Percentiles rank a stretch among this genome's conserved stretches.
These are phyloP conservation scores for Eulithis testata DNA, from an alignment of 2,888 invertebrate species.

Conservation along the genomic window DNA sequence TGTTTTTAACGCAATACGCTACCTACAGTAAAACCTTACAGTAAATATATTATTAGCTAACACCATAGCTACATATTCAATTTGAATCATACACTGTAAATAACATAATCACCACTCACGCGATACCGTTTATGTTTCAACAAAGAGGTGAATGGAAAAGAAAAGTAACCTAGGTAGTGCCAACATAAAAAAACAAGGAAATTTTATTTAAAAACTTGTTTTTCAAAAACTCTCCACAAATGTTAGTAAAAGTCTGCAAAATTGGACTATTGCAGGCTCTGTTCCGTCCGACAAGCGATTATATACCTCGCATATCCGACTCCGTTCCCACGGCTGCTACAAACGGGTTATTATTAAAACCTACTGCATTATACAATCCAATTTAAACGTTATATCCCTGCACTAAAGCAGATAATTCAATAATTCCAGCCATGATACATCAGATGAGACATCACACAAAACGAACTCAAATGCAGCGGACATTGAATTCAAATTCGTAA, in stretches of 20 bases:
- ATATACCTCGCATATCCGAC: slow-evolving; percentile 83
- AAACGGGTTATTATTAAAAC: slow-evolving; percentile 84
- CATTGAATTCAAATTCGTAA: slow-evolving; percentile 60
- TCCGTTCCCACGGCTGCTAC: slow-evolving; percentile 81
- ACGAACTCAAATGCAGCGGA: slow-evolving; percentile 60
- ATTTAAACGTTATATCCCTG: slow-evolving; percentile 51
- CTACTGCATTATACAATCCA: slow-evolving; percentile 57
- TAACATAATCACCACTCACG: slow-evolving; percentile 13
- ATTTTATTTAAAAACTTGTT: slow-evolving; percentile 40
- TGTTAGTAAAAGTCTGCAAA: slow-evolving; percentile 84
- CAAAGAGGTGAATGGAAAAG: slow-evolving; percentile 25
- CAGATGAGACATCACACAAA: slow-evolving; percentile 56
- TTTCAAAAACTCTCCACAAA: slow-evolving; percentile 67
- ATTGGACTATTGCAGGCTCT: slow-evolving; percentile 83
- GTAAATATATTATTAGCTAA: slow-evolving; percentile 10
- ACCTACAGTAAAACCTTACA: not conserved
- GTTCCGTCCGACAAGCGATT: slow-evolving; percentile 79
- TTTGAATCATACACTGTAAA: slow-evolving; percentile 9
- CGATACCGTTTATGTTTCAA: slow-evolving; percentile 19
- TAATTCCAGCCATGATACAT: slow-evolving; percentile 50
- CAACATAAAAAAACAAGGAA: slow-evolving; percentile 12
- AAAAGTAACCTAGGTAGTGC: slow-evolving; percentile 1
- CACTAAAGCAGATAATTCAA: slow-evolving; percentile 16
- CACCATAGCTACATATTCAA: slow-evolving; percentile 14
- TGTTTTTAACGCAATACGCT: not conserved